phyloP scores from a whole-genome alignment of 1,140 invertebrate genomes.

The Teleopsis dalmanni region DNA sequence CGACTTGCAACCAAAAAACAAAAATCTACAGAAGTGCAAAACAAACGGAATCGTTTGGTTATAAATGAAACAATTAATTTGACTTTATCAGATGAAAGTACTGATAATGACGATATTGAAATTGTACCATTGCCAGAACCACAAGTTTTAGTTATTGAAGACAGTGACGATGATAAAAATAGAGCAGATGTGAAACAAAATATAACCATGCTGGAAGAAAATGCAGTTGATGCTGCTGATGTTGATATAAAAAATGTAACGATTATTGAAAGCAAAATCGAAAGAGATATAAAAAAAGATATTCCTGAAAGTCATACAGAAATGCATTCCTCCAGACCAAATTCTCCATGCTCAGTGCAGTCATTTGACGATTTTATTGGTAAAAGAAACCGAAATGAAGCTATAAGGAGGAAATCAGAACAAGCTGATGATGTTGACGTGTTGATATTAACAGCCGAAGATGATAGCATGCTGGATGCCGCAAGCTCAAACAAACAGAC shows the following conservation, averaged over 20 bases:
- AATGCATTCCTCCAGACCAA: conserved; percentile 5
- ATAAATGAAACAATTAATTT: conserved; percentile 22
- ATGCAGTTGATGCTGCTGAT: conserved; percentile 34
- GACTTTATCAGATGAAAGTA: conserved; percentile 18
- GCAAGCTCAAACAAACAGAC: neutral
- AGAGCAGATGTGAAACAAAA: conserved; percentile 18
- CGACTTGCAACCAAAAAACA: conserved; percentile 24
- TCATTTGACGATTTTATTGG: conserved; percentile 41
- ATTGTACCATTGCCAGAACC: conserved; percentile 26
- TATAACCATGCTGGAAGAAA: conserved; percentile 20
- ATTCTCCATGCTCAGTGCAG: conserved; percentile 30
- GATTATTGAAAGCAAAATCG: neutral
- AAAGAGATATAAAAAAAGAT: neutral
- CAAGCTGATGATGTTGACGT: conserved; percentile 32
- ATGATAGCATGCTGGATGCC: conserved; percentile 13
- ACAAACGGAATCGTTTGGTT: conserved; percentile 16
- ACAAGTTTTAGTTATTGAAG: conserved; percentile 24
- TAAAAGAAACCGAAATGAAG: conserved; percentile 28
- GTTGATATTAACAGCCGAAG: conserved; percentile 25
- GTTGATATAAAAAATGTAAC: conserved; percentile 14
- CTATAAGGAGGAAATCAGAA: conserved; percentile 18
- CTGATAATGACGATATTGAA: conserved; percentile 25
- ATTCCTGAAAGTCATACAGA: conserved; percentile 4
- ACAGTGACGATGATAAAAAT: conserved; percentile 16
- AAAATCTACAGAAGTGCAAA: conserved; percentile 30